Conservation (phyloP, 2,888 invertebrate genomes). For the Agrochola litura region DNA sequence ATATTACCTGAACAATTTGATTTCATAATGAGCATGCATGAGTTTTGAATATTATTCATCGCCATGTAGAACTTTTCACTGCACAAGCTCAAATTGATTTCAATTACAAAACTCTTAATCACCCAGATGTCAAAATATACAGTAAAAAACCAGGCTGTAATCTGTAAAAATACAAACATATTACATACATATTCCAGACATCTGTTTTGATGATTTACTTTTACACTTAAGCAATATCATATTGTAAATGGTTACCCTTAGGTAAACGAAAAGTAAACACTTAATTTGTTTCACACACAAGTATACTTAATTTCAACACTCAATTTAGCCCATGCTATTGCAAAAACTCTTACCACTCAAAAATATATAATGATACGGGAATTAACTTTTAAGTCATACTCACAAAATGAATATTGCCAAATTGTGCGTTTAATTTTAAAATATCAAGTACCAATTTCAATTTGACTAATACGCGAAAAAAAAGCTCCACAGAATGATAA, state of each 20-base stretch:
- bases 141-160: background rate
- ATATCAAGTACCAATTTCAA: background rate
- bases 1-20: conserved; percentile 27
- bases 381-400: background rate
- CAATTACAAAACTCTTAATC: conserved; percentile 17
- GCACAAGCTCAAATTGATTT: conserved; percentile 26
- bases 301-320: background rate
- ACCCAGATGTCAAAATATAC: conserved; percentile 15
- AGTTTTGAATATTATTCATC: conserved; percentile 18
- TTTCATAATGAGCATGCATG: conserved; percentile 15
- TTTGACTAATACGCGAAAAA: background rate
- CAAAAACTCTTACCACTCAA: background rate
- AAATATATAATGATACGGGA: background rate
- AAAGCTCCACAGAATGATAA: background rate
- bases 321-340: too few relatives aligned
- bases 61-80: conserved; percentile 30
- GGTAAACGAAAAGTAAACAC: background rate
- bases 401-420: background rate
- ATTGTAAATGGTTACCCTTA: background rate
- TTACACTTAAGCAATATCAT: background rate
- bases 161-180: background rate
- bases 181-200: background rate
- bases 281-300: background rate
- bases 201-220: background rate
- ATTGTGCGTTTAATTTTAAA: background rate